Evolutionary conservation across 2,797 vertebrate species (phyloP), one percentile per base, ranked within the genome.

Genomic region (Cyprinella venusta): DNA sequence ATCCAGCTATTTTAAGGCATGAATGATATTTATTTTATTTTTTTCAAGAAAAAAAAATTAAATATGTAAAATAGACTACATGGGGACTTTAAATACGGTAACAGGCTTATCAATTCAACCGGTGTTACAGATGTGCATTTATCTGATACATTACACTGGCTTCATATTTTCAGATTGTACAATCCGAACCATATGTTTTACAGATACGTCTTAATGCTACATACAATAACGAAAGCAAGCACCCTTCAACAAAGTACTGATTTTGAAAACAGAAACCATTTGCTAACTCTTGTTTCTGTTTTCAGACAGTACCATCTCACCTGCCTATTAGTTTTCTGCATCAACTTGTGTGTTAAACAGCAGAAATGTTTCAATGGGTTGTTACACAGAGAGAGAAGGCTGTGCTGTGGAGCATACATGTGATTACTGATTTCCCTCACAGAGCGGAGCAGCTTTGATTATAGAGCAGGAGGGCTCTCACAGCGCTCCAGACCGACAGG

Each of bases 341-440:
- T 65, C 63, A 24, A 33, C 64, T 38, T 26, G 48, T 24, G 63
- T 79, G 64, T 45, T 52, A 26, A 75, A 76, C 38, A 84, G 21
- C 7, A 70, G 48, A 63, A 68, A 77, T n/a, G 26, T 79, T 68
- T 54, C 63, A 38, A 8, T 24, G 40, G 36, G 38, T 33, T 82
- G 75, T 63, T 30, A 36, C 70, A 75, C 45, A 42, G 10, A 5
- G n/a, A 59, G 40, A 45, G 24, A 16, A 21, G 24, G 36, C 82
- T 40, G 69, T 64, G 24, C 52, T 87, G 85, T 86, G 89, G 87
- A 76, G 84, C 72, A 86, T 85, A 84, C 85, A 83, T 87, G 88
- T 92, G 92, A 94, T 94, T 93, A 93, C 90, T 91, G 91, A 90
- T 92, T 91, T 91, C 92, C 89, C 90, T 86, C 89, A 87, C 88